Base-by-base conservation (phyloP, 2,888 invertebrate genomes). In the Tethea ocularis region DNA sequence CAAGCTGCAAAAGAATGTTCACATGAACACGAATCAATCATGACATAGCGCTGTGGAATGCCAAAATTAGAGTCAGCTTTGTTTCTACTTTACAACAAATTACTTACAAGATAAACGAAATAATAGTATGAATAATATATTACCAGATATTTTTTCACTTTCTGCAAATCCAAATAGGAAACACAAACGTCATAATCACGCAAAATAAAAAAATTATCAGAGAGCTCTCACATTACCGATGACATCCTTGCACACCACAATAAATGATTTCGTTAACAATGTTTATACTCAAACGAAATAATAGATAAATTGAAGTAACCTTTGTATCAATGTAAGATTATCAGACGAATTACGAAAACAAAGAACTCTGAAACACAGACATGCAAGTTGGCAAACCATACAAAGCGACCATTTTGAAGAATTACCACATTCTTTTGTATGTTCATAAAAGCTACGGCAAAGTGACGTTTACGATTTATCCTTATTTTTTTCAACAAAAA, bases 381-480 rank as follows among this genome's bases (percentile, higher is more conserved):
- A 90, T 91, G 91, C 93, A 93, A 93, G 93, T 94, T 94, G 94
- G 93, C 93, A 94, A 94, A 94, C 93, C 93, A 92, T 92, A 93
- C 93, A 91, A 91, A 94, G 95, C 95, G 94, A 95, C 95, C 95
- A 95, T 95, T 94, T 95, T 95, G 95, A 92, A 93, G 91, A 95
- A 95, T 95, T 95, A 95, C 94, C 94, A 95, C 95, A 95, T 95
- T 95, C 95, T 94, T 93, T 91, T 86, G 87, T 84, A 85, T 85
- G 89, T 88, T 88, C 87, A 67, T 76, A 84, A 84, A 86, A 78
- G 78, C 79, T 80, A 81, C 77, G 75, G 77, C 75, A 76, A 78
- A 80, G 67, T 82, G 83, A 83, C 80, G 75, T 84, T 82, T 79
- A 72, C 74, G 70, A 63, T 77, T 68, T 69, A 41, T 20, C 23